Base-by-base conservation (phyloP, 2,888 invertebrate genomes). In the Rotaria sp. region DNA sequence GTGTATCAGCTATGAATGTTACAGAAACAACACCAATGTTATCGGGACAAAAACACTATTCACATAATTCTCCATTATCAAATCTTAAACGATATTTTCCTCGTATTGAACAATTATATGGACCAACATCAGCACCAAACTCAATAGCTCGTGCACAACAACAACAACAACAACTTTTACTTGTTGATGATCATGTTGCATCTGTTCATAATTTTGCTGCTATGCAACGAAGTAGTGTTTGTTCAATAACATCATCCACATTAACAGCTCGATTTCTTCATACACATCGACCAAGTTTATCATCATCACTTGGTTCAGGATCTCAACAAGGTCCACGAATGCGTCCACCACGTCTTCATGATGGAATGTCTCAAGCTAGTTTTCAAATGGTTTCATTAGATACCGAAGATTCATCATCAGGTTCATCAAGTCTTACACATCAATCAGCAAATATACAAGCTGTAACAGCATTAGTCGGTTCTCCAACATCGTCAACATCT, bases 381-480 rank as follows among this genome's bases (percentile, higher is more conserved):
- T 80, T 80, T 80, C 80, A 80, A 45, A 80, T 80, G 80, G 80
- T 80, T 45, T 80, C 80, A 45, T n/a, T 80, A 26, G 80, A 80
- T 45, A 80, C 80, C 10, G 80, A 80, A 80, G 41, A 41, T 45
- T 80, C 80, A 45, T 80, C 80, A n/a, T 80, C 45, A 4, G 67
- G 67, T 5, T 80, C 80, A 45, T 80, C 80, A 45, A 45, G 45
- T n/a, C 45, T 80, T 45, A 80, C 80, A 13, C 80, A 80, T 80
- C 80, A 80, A 45, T 41, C 45, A 80, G 15, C n/a, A 8, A 80
- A 45, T 45, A 13, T 80, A 13, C 26, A 80, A 80, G 24, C 80
- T 13, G 13, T 26, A 1, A 80, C n/a, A 3, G 13, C 26, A 2
- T n/a, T 18, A n/a, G 11, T 21, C 7, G 15, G 13, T 21, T 2